Base-by-base conservation (phyloP, 1,140 invertebrate genomes). In the Hycleus cichorii region DNA sequence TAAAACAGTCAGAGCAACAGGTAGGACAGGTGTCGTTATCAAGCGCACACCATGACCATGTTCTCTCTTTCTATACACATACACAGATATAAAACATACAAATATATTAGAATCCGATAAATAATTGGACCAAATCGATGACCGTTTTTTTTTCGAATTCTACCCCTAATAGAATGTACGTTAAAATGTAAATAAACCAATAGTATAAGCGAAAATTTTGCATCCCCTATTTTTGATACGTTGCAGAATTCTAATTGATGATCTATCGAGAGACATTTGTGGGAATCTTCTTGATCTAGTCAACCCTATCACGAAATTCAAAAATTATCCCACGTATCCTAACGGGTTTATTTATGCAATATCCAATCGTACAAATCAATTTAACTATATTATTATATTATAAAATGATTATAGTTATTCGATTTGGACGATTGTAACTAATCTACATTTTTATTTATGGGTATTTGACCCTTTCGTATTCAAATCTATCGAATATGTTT, bases 401-500 rank as follows among this genome's bases (percentile, higher is more conserved):
- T 44, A 56, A 57, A 60, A 51, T 39, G 50, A 60, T 60, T 60
- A 47, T 49, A 49, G 49, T 54, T 47, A 59, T 40, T 57, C 11
- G 27, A 43, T 11, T 39, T 63, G 69, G 42, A 24, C 60, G 44
- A 57, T 58, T 59, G 40, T 51, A 61, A 9, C 65, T 71, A 63
- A 71, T 71, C 67, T 71, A 70, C 69, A 71, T 71, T 69, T 69
- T 68, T 66, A 58, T 68, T 46, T 55, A 67, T 54, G 62, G 58
- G 67, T 62, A 53, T 65, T 65, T 64, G 63, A 68, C 68, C 68
- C 68, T 66, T 69, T 59, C 56, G 64, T 70, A 70, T 70, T 71
- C 68, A 70, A 71, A 71, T 69, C 61, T 69, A 72, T 72, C 70
- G 67, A 71, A 72, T 69, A 67, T 68, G 64, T 60, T 70, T 71